Evolutionary conservation across 2,888 invertebrate species (phyloP).

Genomic region (Imbricaverruca yamaguchii): DNA sequence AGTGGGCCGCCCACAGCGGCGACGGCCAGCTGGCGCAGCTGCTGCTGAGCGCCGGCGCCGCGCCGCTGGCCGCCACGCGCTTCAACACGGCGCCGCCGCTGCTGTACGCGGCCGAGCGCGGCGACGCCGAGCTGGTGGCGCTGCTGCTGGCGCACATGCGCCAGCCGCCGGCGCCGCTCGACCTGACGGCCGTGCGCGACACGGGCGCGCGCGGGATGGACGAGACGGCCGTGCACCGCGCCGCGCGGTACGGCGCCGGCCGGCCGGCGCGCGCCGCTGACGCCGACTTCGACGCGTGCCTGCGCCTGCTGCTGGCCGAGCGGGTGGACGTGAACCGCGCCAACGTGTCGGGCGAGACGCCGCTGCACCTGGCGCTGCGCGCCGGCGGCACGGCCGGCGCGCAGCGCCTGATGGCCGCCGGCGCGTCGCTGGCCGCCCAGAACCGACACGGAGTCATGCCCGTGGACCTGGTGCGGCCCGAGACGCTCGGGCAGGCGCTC

Average conservation of each 20-base stretch:
- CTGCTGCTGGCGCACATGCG: not conserved
- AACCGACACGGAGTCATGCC: not conserved
- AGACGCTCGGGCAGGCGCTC: not conserved
- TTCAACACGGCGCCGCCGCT: not conserved
- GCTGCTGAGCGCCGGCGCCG: not conserved
- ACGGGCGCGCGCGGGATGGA: not conserved
- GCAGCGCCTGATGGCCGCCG: constrained; percentile 5
- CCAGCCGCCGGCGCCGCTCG: not conserved
- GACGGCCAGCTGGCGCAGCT: not conserved
- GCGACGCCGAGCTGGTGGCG: not conserved
- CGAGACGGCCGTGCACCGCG: constrained; percentile 9
- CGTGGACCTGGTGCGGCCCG: not conserved
- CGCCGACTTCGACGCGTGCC: not conserved
- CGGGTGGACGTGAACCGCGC: not conserved
- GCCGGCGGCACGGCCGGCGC: not conserved
- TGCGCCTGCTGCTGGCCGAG: not conserved
- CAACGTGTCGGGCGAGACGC: not conserved
- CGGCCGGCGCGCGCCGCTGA: not conserved
- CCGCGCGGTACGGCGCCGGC: not conserved
- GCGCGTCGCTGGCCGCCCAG: not conserved
- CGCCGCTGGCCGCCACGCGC: not conserved
- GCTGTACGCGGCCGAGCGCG: constrained; percentile 1
- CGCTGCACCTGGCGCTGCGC: constrained; percentile 4
- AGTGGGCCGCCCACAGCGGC: not conserved
- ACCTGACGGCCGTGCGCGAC: not conserved